phyloP scores from a whole-genome alignment of 2,113 vertebrate genomes.

The Porphyrio hochstetteri region DNA sequence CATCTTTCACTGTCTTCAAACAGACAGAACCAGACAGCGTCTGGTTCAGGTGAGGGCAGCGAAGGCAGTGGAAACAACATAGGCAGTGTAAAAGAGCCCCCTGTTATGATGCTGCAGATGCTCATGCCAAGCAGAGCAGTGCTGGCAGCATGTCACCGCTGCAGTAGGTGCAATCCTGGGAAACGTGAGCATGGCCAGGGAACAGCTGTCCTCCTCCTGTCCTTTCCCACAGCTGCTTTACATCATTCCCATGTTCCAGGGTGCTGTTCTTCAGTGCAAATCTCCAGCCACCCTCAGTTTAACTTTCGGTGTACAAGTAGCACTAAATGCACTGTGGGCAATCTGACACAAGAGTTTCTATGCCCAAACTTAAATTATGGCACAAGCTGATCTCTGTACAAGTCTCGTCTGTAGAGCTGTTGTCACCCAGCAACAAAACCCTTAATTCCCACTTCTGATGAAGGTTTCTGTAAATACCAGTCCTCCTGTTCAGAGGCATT shows the following conservation, averaged over 20 bases:
- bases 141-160: accelerated
- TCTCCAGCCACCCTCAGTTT: neutral
- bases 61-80: neutral
- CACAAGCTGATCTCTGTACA: neutral
- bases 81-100: neutral
- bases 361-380: neutral
- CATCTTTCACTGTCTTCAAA: neutral
- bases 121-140: neutral
- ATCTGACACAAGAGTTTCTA: neutral
- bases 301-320: neutral
- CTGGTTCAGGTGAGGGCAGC: neutral
- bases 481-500: neutral
- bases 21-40: neutral
- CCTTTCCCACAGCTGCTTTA: neutral
- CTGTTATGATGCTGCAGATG: neutral
- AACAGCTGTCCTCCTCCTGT: accelerated
- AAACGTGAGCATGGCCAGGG: neutral
- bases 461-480: neutral
- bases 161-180: neutral
- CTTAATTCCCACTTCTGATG: neutral
- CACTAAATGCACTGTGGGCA: neutral
- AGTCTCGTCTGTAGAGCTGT: neutral
- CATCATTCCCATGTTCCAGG: neutral
- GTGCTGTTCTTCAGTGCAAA: neutral
- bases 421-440: neutral